Conservation (phyloP, 2,113 vertebrate genomes). For the Megaleporinus macrocephalus region DNA sequence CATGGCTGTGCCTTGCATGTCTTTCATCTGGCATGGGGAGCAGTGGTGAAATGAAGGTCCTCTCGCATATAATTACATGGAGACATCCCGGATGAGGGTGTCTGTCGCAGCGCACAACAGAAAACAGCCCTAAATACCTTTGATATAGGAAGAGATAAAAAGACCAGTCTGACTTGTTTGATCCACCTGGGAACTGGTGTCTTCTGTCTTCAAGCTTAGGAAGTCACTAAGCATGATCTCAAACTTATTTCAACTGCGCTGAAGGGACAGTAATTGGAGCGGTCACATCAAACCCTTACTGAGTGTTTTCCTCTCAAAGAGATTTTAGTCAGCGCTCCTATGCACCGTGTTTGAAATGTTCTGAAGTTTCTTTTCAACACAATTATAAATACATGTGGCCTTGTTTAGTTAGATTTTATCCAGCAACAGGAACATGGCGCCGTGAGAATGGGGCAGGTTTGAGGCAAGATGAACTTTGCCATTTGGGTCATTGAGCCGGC, state of each 20-base stretch:
- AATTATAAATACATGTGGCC: background rate
- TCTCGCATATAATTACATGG: slow-evolving; percentile 53
- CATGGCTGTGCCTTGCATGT: slow-evolving; percentile 55
- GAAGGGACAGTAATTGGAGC: slow-evolving; percentile 16
- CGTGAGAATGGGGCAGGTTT: background rate
- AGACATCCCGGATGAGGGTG: slow-evolving; percentile 50
- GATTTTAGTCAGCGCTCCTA: slow-evolving; percentile 1
- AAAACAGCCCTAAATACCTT: slow-evolving; percentile 48
- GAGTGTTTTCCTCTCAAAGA: background rate
- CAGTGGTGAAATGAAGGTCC: slow-evolving; percentile 49
- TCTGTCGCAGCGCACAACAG: slow-evolving; percentile 30
- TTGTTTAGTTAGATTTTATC: background rate
- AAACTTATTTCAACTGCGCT: slow-evolving; percentile 2
- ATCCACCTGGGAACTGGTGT: slow-evolving; percentile 30
- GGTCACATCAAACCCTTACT: background rate
- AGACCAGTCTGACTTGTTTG: slow-evolving; percentile 40
- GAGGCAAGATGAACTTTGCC: background rate
- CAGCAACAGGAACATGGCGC: background rate
- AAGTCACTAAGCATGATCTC: slow-evolving; percentile 3
- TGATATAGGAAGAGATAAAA: slow-evolving; percentile 46
- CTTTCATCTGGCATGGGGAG: slow-evolving; percentile 54
- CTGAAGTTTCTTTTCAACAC: background rate
- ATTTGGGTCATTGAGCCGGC: background rate
- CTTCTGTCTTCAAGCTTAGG: slow-evolving; percentile 23
- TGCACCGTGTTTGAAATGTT: background rate